Evolutionary conservation across 2,797 vertebrate species (phyloP), one percentile per base, ranked within the genome.

Genomic region (Trematomus bernacchii): DNA sequence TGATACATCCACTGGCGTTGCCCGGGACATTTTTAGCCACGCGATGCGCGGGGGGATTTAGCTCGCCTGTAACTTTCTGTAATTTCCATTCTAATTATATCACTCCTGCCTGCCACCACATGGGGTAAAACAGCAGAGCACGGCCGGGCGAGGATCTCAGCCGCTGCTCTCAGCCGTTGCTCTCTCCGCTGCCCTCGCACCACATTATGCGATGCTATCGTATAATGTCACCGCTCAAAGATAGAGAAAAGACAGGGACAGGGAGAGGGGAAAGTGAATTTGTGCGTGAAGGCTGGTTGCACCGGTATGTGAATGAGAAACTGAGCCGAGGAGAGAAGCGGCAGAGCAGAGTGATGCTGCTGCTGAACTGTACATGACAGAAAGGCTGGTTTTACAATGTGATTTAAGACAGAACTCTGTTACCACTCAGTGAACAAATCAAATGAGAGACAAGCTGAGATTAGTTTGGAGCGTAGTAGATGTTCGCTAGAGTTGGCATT

Each of bases 31-130:
- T 95, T 95, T 95, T 95, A 95, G 94, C 94, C 93, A 89, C 80
- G 83, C 91, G 91, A 93, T 95, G 91, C 91, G 92, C 85, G 70
- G 90, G 94, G 92, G 93, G 91, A 91, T 95, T 95, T 94, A 93
- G 93, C 94, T 94, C 90, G 91, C 92, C 92, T 93, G 92, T 94
- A 95, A 95, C 92, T 94, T 94, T 94, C 92, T 93, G 91, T 94
- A 94, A 94, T 94, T 94, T 95, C 92, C 92, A 93, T 92, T 96
- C 94, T 95, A 95, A 95, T 96, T 95, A 95, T 96, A 95, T 95
- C 94, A 89, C 89, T 90, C 82, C 81, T 90, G 90, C 89, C 85
- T 82, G 92, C 89, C 90, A 63, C 91, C 80, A 61, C 87, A 92
- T 85, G 91, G 92, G 92, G 91, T 90, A 87, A 88, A 91, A 91